phyloP scores from a whole-genome alignment of 2,888 invertebrate genomes.

The Smittia sp. region DNA sequence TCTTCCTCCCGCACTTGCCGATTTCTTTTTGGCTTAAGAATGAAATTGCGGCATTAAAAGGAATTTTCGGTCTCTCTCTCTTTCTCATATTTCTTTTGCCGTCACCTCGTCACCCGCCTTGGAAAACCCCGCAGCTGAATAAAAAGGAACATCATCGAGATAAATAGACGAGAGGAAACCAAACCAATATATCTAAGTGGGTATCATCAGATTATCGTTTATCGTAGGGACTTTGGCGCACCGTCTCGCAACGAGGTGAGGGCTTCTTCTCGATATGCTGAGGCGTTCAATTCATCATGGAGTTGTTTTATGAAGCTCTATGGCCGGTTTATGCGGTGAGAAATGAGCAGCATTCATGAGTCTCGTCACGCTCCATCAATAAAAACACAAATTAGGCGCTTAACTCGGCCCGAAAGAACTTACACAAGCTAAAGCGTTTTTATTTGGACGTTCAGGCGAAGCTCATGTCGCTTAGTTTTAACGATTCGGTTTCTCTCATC shows the following conservation, averaged over 20 bases:
- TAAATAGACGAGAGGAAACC: neutral
- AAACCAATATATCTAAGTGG: conserved; percentile 8
- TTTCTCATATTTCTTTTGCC: neutral
- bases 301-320: neutral
- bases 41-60: conserved; percentile 1
- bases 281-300: neutral
- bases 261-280: too few species aligned
- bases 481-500: neutral
- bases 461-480: neutral
- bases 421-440: too few species aligned
- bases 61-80: neutral
- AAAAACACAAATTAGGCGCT: too few species aligned
- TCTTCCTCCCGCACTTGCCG: neutral
- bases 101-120: neutral
- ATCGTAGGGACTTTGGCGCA: neutral
- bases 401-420: too few species aligned
- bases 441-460: too few species aligned
- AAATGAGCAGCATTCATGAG: too few species aligned
- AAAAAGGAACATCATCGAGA: neutral
- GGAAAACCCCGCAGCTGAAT: neutral
- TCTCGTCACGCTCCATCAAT: too few species aligned
- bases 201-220: conserved; percentile 9
- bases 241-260: neutral
- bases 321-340: neutral
- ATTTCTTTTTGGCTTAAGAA: neutral